Percentiles rank a stretch among this genome's conserved stretches.
phyloP scores from a whole-genome alignment of 2,797 vertebrate species.

The Protosalanx chinensis region DNA sequence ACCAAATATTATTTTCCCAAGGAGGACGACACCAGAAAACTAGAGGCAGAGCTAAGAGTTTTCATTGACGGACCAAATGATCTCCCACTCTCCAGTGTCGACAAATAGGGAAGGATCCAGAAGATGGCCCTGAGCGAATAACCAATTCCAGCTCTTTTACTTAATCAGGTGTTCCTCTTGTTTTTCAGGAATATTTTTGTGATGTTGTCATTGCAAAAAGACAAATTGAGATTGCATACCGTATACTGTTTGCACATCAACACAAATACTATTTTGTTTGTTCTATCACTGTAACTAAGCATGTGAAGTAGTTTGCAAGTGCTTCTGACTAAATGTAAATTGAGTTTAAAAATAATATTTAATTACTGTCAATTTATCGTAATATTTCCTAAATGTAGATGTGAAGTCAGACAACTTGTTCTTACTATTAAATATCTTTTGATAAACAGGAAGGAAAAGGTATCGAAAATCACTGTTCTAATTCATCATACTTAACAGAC shows the following conservation, averaged over 20 bases:
- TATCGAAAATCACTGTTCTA: too few relatives aligned
- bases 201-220: slow-evolving; percentile 40
- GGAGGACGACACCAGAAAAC: slow-evolving; percentile 45
- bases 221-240: neutral
- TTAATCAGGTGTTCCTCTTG: neutral
- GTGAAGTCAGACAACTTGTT: neutral
- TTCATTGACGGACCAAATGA: slow-evolving; percentile 42
- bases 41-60: slow-evolving; percentile 60
- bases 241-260: slow-evolving; percentile 13
- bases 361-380: neutral
- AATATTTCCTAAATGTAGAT: neutral
- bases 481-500: too few relatives aligned
- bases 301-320: neutral
- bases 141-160: neutral
- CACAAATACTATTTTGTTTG: neutral
- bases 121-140: neutral
- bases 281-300: neutral
- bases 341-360: neutral
- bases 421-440: neutral
- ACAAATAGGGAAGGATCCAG: neutral
- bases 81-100: neutral
- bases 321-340: slow-evolving; percentile 3
- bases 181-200: slow-evolving; percentile 14
- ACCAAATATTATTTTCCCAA: slow-evolving; percentile 24
- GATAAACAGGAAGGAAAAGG: too few relatives aligned